Conservation (phyloP, 1,140 invertebrate genomes). For the Procambarus clarkii region DNA sequence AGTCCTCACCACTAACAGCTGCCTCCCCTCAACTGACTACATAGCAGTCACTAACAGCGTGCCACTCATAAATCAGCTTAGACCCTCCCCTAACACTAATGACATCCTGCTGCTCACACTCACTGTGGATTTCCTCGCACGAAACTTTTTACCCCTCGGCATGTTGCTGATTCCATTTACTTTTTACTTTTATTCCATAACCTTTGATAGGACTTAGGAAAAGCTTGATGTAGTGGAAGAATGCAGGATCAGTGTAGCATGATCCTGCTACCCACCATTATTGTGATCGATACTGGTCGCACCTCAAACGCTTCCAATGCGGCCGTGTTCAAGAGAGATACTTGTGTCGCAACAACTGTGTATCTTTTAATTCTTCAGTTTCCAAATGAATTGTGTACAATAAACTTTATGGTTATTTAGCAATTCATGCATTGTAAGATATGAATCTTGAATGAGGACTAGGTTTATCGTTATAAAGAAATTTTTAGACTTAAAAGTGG, state of each 20-base stretch:
- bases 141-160: conserved; percentile 33
- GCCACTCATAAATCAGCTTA: conserved; percentile 40
- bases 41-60: conserved; percentile 37
- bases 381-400: conserved; percentile 34
- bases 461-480: conserved; percentile 38
- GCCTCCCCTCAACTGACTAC: conserved; percentile 23
- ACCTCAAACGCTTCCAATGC: conserved; percentile 46
- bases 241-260: conserved; percentile 33
- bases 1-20: conserved; percentile 16
- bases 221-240: conserved; percentile 49
- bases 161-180: conserved; percentile 47
- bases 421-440: conserved; percentile 35
- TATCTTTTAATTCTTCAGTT: conserved; percentile 44
- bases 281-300: conserved; percentile 48
- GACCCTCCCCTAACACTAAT: conserved; percentile 37
- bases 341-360: conserved; percentile 41
- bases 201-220: conserved; percentile 50
- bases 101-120: conserved; percentile 39
- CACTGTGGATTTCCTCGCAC: conserved; percentile 37
- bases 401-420: conserved; percentile 35
- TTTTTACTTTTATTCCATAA: conserved; percentile 29
- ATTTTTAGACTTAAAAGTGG: conserved; percentile 40
- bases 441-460: conserved; percentile 23
- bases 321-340: conserved; percentile 30
- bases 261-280: conserved; percentile 34